Conservation (phyloP, 2,113 vertebrate genomes). For the Pangasianodon hypophthalmus region DNA sequence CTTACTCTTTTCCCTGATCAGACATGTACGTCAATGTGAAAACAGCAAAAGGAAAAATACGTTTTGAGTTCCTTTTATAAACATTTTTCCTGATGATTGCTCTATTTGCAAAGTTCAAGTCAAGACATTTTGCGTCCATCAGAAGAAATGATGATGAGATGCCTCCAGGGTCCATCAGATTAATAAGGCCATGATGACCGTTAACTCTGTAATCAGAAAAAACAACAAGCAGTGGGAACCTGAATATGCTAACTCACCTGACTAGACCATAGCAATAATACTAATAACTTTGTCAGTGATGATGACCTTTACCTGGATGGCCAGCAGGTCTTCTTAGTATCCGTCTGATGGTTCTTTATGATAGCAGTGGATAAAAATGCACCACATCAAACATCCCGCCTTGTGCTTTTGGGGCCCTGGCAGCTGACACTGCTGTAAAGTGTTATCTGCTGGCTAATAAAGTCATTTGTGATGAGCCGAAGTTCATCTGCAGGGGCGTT, state of each 20-base stretch:
- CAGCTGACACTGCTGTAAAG: constrained; percentile 72
- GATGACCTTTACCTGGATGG: constrained; percentile 20
- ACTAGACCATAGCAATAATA: neutral
- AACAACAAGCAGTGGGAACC: neutral
- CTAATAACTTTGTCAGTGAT: constrained; percentile 27
- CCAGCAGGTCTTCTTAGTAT: constrained; percentile 44
- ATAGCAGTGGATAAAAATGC: constrained; percentile 70
- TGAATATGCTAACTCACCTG: constrained; percentile 15
- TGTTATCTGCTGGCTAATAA: constrained; percentile 81
- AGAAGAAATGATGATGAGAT: constrained; percentile 59
- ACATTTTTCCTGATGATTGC: constrained; percentile 70
- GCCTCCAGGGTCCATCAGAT: neutral
- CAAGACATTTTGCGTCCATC: constrained; percentile 64
- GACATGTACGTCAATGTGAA: constrained; percentile 57
- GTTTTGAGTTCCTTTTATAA: constrained; percentile 58
- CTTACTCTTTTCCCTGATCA: constrained; percentile 10
- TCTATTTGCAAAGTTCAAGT: constrained; percentile 71
- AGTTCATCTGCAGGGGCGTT: constrained; percentile 75
- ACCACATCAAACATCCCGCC: constrained; percentile 68
- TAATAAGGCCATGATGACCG: neutral
- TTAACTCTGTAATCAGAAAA: neutral
- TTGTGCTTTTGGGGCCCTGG: constrained; percentile 47
- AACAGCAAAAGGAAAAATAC: constrained; percentile 55
- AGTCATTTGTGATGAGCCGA: constrained; percentile 78
- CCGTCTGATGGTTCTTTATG: constrained; percentile 66